These are phyloP conservation scores for Stichodactyla helianthus DNA, from an alignment of 64 coral and sea anemone species.

Conservation along the genomic window DNA sequence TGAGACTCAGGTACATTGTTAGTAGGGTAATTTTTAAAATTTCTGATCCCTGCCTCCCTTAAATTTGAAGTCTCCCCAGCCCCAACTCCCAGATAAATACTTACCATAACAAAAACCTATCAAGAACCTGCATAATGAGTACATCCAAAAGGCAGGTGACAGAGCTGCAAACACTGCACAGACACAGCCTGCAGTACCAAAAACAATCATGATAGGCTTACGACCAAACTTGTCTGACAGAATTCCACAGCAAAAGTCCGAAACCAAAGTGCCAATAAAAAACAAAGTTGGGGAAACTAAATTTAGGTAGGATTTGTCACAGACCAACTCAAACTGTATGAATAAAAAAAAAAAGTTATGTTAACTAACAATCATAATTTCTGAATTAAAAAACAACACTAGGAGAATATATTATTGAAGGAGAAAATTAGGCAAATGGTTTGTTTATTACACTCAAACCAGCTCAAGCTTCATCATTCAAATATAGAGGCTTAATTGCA, in stretches of 20 bases:
- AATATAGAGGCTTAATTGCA: no score
- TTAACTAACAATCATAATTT: not conserved
- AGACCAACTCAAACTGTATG: slow-evolving; percentile 47
- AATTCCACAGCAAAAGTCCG: slow-evolving; percentile 32
- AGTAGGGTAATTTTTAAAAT: no score
- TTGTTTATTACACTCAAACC: no score
- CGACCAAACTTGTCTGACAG: slow-evolving; percentile 74
- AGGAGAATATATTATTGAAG: no score
- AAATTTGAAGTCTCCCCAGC: no score
- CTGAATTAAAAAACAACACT: no score
- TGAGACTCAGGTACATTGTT: no score
- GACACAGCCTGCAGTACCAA: slow-evolving; percentile 27
- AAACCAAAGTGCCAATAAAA: slow-evolving; percentile 57
- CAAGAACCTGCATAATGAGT: slow-evolving; percentile 50
- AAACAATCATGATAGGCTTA: slow-evolving; percentile 46
- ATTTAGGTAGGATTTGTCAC: slow-evolving; percentile 34
- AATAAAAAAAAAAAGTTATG: not conserved
- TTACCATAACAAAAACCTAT: slow-evolving; percentile 52
- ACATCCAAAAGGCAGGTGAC: slow-evolving; percentile 53
- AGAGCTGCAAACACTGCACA: slow-evolving; percentile 54
- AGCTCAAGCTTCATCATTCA: no score
- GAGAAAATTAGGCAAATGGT: no score
- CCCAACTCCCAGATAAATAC: not conserved
- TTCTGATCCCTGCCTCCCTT: no score
- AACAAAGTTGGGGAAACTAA: slow-evolving; percentile 37